Evolutionary conservation across 2,113 vertebrate species (phyloP).

Genomic region (Aptenodytes forsteri): DNA sequence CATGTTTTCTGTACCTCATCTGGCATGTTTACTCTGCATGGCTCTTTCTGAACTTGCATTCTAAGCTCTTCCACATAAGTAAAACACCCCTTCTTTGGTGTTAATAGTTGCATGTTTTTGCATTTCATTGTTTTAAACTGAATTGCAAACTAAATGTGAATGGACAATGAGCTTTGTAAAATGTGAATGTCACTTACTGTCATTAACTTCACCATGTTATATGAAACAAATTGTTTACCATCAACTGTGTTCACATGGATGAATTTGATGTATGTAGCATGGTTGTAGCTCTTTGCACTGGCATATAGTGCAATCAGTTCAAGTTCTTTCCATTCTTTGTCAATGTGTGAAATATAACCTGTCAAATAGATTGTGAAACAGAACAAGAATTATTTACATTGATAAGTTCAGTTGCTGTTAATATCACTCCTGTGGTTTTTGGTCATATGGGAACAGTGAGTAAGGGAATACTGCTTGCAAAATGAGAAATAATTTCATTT

Average conservation of each 20-base stretch:
- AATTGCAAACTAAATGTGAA: background rate
- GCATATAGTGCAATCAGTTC: background rate
- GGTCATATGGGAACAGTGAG: background rate
- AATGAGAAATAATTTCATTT: background rate
- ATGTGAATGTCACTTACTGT: background rate
- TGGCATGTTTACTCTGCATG: background rate
- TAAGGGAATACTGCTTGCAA: background rate
- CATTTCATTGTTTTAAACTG: background rate
- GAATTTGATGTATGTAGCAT: background rate
- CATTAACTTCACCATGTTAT: background rate
- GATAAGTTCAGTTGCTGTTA: background rate
- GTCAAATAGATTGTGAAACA: background rate
- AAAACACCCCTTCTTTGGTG: background rate
- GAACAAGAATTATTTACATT: background rate
- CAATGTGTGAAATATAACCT: background rate
- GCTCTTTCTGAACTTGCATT: background rate
- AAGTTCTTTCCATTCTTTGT: background rate
- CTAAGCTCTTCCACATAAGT: background rate
- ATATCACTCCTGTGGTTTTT: background rate
- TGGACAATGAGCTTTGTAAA: background rate
- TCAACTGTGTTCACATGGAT: background rate
- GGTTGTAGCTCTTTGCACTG: background rate
- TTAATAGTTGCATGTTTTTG: background rate
- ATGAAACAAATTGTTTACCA: background rate
- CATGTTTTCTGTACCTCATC: background rate